These are phyloP conservation scores for Acyrthosiphon pisum DNA, from an alignment of 1,140 invertebrate species.

Conservation along the genomic window DNA sequence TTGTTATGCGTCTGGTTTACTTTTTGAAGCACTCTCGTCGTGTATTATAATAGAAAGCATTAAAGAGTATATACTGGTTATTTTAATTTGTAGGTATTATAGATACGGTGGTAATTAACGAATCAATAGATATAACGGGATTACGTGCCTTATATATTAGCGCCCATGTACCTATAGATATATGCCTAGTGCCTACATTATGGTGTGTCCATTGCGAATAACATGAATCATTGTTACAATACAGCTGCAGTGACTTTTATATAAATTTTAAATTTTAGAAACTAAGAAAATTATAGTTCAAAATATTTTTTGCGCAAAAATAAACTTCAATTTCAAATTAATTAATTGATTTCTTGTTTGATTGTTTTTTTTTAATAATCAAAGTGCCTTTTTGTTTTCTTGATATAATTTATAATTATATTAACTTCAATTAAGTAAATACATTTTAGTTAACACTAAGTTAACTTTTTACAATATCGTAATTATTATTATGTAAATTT, in stretches of 20 bases:
- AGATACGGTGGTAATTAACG: neutral
- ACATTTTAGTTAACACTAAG: too few relatives aligned
- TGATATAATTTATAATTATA: neutral
- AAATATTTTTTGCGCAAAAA: too few relatives aligned
- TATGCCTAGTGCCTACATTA: neutral
- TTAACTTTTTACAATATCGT: too few relatives aligned
- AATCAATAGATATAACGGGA: constrained; percentile 4
- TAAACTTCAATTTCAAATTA: too few relatives aligned
- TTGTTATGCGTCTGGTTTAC: neutral
- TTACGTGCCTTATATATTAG: neutral
- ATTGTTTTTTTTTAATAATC: too few relatives aligned
- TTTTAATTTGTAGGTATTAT: neutral
- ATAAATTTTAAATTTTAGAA: too few relatives aligned
- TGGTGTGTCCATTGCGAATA: neutral
- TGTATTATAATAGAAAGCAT: too few relatives aligned
- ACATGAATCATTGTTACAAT: too few relatives aligned
- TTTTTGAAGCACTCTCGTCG: neutral
- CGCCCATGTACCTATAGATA: neutral
- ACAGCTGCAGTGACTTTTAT: too few relatives aligned
- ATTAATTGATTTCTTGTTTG: too few relatives aligned
- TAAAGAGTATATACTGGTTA: neutral
- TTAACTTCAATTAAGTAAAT: neutral
- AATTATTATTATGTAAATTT: neutral
- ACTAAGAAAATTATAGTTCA: too few relatives aligned
- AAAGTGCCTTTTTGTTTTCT: neutral